These are phyloP conservation scores for Entomobrya multifasciata DNA, from an alignment of 2,888 invertebrate species.

Conservation along the genomic window DNA sequence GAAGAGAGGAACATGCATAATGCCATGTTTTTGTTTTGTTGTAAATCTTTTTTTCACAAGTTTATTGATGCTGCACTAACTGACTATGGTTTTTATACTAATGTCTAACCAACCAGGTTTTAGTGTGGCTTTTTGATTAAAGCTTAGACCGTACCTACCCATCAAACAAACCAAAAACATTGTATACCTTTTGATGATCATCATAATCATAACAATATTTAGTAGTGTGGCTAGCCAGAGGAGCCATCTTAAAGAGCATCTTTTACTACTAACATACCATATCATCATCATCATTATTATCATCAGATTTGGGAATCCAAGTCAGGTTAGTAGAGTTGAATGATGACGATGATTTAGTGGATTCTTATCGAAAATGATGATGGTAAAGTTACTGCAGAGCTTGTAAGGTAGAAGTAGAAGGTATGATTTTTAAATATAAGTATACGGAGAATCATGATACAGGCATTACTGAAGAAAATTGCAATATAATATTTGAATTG, in stretches of 20 bases:
- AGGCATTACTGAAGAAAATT: not conserved
- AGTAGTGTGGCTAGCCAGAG: conserved; percentile 15
- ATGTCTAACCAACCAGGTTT: too few species aligned
- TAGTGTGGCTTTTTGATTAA: too few species aligned
- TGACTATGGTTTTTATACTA: too few species aligned
- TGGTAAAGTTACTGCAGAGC: not conserved
- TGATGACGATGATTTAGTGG: conserved; percentile 33
- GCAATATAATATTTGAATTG: not conserved
- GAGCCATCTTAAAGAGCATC: conserved; percentile 38
- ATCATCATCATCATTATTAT: not conserved
- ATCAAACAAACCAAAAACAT: not conserved
- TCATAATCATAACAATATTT: conserved; percentile 21
- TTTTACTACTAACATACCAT: not conserved
- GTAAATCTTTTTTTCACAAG: conserved; percentile 12
- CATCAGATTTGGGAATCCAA: conserved; percentile 32
- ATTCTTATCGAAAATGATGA: not conserved
- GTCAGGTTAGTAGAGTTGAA: conserved; percentile 52
- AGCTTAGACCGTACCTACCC: too few species aligned
- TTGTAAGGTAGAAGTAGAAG: too few species aligned
- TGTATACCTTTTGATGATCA: conserved; percentile 3
- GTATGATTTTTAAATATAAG: too few species aligned
- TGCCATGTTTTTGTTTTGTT: conserved; percentile 21
- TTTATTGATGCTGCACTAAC: conserved; percentile 39
- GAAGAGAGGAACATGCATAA: conserved; percentile 42
- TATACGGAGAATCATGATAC: too few species aligned